Evolutionary conservation across 2,888 invertebrate species (phyloP).

Genomic region (Monoplex corrugatus): DNA sequence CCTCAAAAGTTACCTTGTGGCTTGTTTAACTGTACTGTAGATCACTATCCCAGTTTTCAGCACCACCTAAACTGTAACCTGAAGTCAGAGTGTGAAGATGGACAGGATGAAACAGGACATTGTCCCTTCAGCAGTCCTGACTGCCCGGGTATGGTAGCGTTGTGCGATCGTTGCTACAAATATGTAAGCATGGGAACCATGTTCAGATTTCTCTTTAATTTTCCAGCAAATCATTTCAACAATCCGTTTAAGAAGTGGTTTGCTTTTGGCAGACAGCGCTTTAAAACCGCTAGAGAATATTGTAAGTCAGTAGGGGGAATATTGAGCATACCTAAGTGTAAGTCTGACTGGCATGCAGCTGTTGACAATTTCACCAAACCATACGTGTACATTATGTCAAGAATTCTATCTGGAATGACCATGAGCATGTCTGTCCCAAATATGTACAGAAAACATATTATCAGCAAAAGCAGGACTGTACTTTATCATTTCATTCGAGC

Average conservation of each 20-base stretch:
- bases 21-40: background rate
- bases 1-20: background rate
- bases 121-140: conserved; percentile 21
- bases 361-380: background rate
- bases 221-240: background rate
- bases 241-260: no score
- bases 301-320: background rate
- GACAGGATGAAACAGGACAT: background rate
- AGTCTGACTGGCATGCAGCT: background rate
- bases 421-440: background rate
- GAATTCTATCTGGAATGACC: background rate
- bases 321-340: background rate
- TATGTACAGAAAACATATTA: background rate
- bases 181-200: no score
- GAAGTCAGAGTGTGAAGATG: background rate
- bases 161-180: background rate
- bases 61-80: background rate
- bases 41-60: background rate
- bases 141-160: background rate
- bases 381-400: no score
- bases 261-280: background rate
- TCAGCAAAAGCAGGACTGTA: background rate
- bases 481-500: background rate
- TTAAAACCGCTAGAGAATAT: background rate
- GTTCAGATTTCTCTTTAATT: background rate